These are phyloP conservation scores for Amphilophus citrinellus DNA, from an alignment of 2,113 vertebrate genomes.

Conservation along the genomic window DNA sequence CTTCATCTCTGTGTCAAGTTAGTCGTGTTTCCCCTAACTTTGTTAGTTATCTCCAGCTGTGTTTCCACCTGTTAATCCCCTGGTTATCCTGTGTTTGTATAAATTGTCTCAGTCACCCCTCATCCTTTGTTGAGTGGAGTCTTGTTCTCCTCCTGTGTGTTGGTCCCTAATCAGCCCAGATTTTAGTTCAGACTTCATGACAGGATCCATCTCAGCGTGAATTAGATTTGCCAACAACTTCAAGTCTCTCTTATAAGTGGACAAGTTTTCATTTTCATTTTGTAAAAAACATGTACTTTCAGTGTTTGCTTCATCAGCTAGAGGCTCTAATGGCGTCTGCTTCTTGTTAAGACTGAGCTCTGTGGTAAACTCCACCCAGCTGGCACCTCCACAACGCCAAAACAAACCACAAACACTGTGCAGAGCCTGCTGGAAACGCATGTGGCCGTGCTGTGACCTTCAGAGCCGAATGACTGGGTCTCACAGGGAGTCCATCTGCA, in stretches of 20 bases:
- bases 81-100: too few species aligned
- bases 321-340: conserved; percentile 27
- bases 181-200: background rate
- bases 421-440: background rate
- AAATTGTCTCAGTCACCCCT: too few species aligned
- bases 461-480: conserved; percentile 9
- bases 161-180: background rate
- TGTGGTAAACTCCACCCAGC: conserved; percentile 46
- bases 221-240: background rate
- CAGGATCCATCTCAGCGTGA: background rate
- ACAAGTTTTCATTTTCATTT: background rate
- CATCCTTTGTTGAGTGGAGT: background rate
- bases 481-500: conserved; percentile 2
- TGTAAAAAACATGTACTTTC: background rate
- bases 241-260: background rate
- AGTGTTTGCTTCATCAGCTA: conserved; percentile 1
- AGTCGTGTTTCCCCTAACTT: too few species aligned
- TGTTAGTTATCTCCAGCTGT: too few species aligned
- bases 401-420: conserved; percentile 33
- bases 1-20: too few species aligned
- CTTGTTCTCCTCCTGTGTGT: background rate
- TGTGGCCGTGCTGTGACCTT: conserved; percentile 21
- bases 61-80: too few species aligned
- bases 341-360: conserved; percentile 34
- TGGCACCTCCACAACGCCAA: conserved; percentile 30